These are phyloP conservation scores for Temnothorax unifasciatus DNA, from an alignment of 2,888 invertebrate species.

Conservation along the genomic window DNA sequence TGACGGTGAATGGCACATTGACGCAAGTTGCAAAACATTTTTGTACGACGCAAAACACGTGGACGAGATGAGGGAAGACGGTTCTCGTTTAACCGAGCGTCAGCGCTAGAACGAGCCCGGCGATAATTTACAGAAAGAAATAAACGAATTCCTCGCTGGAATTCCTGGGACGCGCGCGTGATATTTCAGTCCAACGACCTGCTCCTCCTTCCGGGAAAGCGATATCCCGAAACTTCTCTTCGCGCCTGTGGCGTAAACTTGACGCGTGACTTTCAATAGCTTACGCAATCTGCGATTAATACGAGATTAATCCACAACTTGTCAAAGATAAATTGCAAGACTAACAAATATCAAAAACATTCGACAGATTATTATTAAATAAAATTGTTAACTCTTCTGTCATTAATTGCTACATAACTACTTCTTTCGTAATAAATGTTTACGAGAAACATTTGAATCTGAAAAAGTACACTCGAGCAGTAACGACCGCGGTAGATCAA, in stretches of 20 bases:
- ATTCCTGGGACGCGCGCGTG: constrained; percentile 79
- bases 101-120: constrained; percentile 65
- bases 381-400: background rate
- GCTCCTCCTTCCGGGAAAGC: constrained; percentile 73
- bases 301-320: background rate
- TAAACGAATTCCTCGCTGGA: constrained; percentile 78
- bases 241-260: constrained; percentile 31
- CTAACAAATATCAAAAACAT: background rate
- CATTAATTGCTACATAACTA: background rate
- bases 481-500: constrained; percentile 20
- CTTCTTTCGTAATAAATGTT: constrained; percentile 2
- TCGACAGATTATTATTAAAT: background rate
- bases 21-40: constrained; percentile 14
- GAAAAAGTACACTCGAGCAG: constrained; percentile 7
- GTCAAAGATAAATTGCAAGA: background rate
- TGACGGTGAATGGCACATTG: background rate
- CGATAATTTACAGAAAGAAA: constrained; percentile 81
- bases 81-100: constrained; percentile 57
- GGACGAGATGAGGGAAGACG: constrained; percentile 12
- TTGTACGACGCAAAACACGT: constrained; percentile 8
- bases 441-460: background rate
- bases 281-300: constrained; percentile 9
- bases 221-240: constrained; percentile 56
- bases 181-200: constrained; percentile 83
- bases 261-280: background rate